These are phyloP conservation scores for Oryzias celebensis DNA, from an alignment of 2,113 vertebrate genomes.

Conservation along the genomic window DNA sequence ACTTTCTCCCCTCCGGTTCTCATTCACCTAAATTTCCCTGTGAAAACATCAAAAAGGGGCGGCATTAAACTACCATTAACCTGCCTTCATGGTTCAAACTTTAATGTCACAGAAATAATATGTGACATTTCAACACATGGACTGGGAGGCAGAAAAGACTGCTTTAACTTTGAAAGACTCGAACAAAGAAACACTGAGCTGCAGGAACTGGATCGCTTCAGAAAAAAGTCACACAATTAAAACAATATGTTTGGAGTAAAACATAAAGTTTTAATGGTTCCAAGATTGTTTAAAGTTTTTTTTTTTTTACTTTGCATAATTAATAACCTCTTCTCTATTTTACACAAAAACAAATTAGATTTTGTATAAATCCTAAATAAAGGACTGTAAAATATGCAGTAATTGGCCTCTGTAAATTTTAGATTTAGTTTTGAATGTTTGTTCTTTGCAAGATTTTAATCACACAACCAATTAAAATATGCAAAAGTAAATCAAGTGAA, in stretches of 20 bases:
- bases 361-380: conserved; percentile 3
- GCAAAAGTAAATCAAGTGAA: conserved; percentile 6
- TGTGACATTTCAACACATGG: conserved; percentile 16
- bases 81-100: conserved; percentile 28
- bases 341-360: conserved; percentile 22
- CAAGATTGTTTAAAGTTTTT: neutral
- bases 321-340: conserved; percentile 29
- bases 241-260: neutral
- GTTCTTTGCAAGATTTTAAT: neutral
- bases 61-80: conserved; percentile 29
- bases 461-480: conserved; percentile 11
- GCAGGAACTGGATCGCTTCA: neutral
- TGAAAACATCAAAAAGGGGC: conserved; percentile 1
- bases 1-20: neutral
- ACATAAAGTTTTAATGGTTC: conserved; percentile 23
- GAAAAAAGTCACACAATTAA: neutral
- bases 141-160: conserved; percentile 35
- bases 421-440: conserved; percentile 9
- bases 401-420: conserved; percentile 50
- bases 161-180: conserved; percentile 36
- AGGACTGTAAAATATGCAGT: neutral
- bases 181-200: neutral
- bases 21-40: conserved; percentile 21
- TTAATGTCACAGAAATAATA: conserved; percentile 14
- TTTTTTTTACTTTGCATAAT: conserved; percentile 6